A percentile compares a stretch with the other conserved stretches of the same genome.
These are phyloP conservation scores for Orientallactaga bullata DNA, from an alignment of 2,113 vertebrate species.

Conservation along the genomic window DNA sequence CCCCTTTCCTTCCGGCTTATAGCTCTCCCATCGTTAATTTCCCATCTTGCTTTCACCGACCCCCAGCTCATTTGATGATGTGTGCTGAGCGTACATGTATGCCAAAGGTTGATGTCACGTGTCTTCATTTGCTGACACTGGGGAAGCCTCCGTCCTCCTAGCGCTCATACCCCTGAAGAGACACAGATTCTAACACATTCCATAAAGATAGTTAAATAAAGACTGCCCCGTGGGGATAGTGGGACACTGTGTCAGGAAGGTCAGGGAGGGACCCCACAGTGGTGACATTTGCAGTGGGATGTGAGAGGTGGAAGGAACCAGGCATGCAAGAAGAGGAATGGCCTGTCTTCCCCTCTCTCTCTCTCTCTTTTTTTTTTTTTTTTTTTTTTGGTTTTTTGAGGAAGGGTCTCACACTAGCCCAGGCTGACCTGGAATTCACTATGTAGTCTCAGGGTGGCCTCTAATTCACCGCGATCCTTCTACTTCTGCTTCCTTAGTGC, in stretches of 20 bases:
- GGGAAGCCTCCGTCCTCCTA: neutral
- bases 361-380: too few relatives aligned
- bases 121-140: too few relatives aligned
- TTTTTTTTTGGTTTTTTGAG: too few relatives aligned
- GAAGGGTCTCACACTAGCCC: too few relatives aligned
- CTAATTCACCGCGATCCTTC: too few relatives aligned
- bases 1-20: constrained; percentile 14
- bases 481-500: too few relatives aligned
- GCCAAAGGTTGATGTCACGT: too few relatives aligned
- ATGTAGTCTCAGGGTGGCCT: too few relatives aligned
- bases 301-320: neutral
- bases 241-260: neutral
- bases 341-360: neutral
- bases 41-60: neutral
- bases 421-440: too few relatives aligned
- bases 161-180: neutral
- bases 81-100: neutral
- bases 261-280: rapidly evolving
- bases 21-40: neutral
- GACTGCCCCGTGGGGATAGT: neutral
- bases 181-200: neutral
- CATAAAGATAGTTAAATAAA: neutral
- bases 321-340: neutral
- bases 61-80: neutral
- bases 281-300: neutral